Conservation (phyloP, 2,797 vertebrate genomes). For the Rhynchotus rufescens region DNA sequence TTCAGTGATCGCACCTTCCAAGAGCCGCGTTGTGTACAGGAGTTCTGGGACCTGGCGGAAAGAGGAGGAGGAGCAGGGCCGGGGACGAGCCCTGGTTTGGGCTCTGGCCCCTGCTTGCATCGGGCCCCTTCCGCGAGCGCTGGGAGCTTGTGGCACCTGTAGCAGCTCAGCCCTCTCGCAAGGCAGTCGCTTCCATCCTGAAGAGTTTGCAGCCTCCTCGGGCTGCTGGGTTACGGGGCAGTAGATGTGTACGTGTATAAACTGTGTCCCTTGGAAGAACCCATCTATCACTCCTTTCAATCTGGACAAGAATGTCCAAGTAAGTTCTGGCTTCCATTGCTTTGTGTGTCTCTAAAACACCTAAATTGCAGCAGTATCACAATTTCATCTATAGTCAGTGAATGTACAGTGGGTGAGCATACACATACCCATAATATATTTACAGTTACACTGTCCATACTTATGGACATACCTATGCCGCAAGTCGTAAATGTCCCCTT, state of each 20-base stretch:
- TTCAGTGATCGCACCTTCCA: not conserved
- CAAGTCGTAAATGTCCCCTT: not conserved
- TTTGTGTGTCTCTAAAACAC: not conserved
- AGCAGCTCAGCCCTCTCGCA: not conserved
- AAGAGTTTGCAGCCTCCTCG: not conserved
- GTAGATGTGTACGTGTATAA: fast-evolving
- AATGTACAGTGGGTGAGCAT: not conserved
- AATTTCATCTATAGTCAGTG: not conserved
- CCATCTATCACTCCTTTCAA: not conserved
- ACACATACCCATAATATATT: not conserved
- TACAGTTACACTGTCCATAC: no score
- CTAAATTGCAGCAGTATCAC: not conserved
- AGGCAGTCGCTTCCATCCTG: not conserved
- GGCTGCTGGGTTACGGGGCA: not conserved
- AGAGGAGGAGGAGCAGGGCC: not conserved
- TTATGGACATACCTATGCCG: not conserved
- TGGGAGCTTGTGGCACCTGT: not conserved
- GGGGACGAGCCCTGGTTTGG: not conserved
- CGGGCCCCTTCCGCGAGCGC: not conserved
- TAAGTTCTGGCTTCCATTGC: not conserved
- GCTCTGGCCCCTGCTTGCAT: not conserved
- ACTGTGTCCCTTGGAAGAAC: not conserved
- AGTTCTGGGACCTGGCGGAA: not conserved
- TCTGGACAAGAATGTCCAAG: not conserved
- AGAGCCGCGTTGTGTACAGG: not conserved